Percentiles rank a stretch among this genome's conserved stretches.
Evolutionary conservation across 2,888 invertebrate species (phyloP).

Genomic region (Cheilosia pagana): DNA sequence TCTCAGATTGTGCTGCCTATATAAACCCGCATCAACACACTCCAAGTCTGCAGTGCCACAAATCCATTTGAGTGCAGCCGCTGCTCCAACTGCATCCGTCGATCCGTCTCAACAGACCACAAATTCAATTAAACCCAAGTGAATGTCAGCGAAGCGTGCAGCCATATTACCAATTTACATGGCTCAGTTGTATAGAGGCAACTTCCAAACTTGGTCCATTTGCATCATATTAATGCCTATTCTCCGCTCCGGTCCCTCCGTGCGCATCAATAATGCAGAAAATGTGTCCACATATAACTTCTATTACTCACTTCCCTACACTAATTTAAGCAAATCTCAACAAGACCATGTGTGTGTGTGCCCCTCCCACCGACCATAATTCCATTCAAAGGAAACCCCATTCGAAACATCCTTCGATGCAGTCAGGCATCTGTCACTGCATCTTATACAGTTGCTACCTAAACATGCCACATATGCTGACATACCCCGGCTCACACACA

Average conservation of each 20-base stretch:
- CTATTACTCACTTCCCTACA: constrained; percentile 51
- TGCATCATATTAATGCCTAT: constrained; percentile 19
- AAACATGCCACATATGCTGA: constrained; percentile 31
- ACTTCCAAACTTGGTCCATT: constrained; percentile 53
- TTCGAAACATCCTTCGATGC: constrained; percentile 42
- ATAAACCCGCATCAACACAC: too few species aligned
- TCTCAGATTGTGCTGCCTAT: too few species aligned
- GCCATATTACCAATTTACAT: constrained; percentile 36
- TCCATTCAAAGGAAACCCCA: constrained; percentile 42
- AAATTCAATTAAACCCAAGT: constrained; percentile 44
- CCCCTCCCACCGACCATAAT: constrained; percentile 29
- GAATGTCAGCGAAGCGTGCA: constrained; percentile 25
- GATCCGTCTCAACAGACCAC: not conserved
- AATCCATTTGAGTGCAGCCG: too few species aligned
- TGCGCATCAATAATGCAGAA: constrained; percentile 1
- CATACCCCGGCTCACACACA: constrained; percentile 10
- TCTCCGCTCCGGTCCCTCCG: not conserved
- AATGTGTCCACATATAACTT: constrained; percentile 56
- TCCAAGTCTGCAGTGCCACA: too few species aligned
- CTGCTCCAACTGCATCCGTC: not conserved
- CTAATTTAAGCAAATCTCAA: constrained; percentile 57
- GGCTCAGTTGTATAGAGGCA: constrained; percentile 52
- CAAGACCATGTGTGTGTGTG: constrained; percentile 14
- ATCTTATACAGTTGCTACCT: constrained; percentile 16
- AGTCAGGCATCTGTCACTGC: constrained; percentile 46